Percentiles rank a stretch among this genome's conserved stretches.
phyloP scores from a whole-genome alignment of 64 coral and sea anemone species.

The Stichodactyla helianthus region DNA sequence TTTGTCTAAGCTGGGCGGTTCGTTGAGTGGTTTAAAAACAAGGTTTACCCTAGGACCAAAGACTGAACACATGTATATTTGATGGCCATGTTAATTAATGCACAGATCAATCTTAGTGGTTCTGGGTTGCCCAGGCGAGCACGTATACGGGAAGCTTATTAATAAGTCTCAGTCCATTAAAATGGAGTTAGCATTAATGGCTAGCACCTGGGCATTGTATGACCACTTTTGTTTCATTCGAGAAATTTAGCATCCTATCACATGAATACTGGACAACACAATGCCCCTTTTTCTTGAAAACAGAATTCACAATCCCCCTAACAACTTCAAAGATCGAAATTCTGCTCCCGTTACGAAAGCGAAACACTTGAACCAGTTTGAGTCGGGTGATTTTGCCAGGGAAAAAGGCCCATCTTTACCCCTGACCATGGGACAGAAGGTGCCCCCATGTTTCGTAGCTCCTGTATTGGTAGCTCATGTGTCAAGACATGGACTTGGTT shows the following conservation, averaged over 20 bases:
- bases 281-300: constrained; percentile 72
- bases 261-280: constrained; percentile 57
- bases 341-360: background rate
- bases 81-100: constrained; percentile 12
- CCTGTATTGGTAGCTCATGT: background rate
- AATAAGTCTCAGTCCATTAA: constrained; percentile 93
- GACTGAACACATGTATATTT: constrained; percentile 36
- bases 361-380: constrained; percentile 1
- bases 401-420: constrained; percentile 33
- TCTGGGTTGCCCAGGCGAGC: constrained; percentile 75
- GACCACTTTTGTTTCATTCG: constrained; percentile 79
- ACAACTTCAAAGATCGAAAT: background rate
- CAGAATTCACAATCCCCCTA: constrained; percentile 55
- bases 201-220: constrained; percentile 98
- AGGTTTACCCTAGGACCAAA: background rate
- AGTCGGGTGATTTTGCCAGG: background rate
- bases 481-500: background rate
- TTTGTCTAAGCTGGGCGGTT: background rate
- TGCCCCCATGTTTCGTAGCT: constrained; percentile 24
- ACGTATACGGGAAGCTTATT: constrained; percentile 63
- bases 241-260: constrained; percentile 63
- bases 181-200: constrained; percentile 72
- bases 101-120: constrained; percentile 26
- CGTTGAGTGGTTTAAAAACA: background rate
- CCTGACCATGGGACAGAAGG: constrained; percentile 13